phyloP scores from a whole-genome alignment of 2,888 invertebrate species.

The Melitaea athalia region DNA sequence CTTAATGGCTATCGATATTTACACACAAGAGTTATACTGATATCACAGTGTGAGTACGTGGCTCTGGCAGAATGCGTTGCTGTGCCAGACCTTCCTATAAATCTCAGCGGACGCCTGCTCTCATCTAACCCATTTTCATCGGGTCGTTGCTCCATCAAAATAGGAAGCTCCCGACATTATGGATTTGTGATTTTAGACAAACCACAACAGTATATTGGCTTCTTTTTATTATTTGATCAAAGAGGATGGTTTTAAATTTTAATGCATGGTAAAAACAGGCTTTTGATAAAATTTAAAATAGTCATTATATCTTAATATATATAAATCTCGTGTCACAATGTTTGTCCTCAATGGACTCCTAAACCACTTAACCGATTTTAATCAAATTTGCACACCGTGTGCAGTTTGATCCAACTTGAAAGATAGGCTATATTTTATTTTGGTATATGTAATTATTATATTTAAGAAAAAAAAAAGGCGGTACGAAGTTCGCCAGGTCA shows the following conservation, averaged over 20 bases:
- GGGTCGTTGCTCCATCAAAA: constrained; percentile 60
- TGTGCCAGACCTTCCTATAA: constrained; percentile 62
- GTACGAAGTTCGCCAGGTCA: too few species aligned
- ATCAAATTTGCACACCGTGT: too few species aligned
- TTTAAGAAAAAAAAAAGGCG: too few species aligned
- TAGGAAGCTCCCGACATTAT: constrained; percentile 50
- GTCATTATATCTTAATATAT: too few species aligned
- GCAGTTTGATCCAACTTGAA: too few species aligned
- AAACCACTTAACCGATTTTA: too few species aligned
- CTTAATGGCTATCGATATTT: constrained; percentile 40
- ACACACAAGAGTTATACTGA: constrained; percentile 38
- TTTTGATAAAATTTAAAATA: too few species aligned
- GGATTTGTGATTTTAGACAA: constrained; percentile 46
- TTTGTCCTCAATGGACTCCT: too few species aligned
- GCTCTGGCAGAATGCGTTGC: constrained; percentile 54
- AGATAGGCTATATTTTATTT: too few species aligned
- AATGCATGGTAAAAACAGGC: too few species aligned
- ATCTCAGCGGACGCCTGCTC: constrained; percentile 51
- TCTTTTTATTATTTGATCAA: background rate
- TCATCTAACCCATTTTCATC: constrained; percentile 60
- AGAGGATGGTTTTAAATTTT: background rate
- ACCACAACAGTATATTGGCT: constrained; percentile 7
- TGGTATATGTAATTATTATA: too few species aligned
- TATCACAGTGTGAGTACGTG: constrained; percentile 43
- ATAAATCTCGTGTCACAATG: too few species aligned